Percentiles rank a stretch among this genome's conserved stretches.
Conservation (phyloP, 2,113 vertebrate genomes). For the Solenodon paradoxus region DNA sequence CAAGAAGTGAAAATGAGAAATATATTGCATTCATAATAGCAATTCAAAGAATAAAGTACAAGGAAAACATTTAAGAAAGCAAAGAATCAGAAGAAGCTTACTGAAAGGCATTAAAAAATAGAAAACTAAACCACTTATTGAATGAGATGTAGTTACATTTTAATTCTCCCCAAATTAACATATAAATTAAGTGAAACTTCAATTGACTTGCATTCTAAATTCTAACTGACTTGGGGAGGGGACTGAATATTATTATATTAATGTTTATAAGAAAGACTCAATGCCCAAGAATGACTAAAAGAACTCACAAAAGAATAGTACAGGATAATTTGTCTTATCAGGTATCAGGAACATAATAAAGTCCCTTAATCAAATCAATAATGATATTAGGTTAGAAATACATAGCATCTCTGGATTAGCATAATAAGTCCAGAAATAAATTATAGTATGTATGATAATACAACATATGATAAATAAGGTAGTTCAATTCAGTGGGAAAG, state of each 20-base stretch:
- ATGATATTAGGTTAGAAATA: background rate
- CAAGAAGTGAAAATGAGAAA: background rate
- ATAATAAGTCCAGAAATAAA: background rate
- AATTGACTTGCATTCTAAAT: background rate
- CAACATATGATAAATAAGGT: background rate
- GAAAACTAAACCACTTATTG: background rate
- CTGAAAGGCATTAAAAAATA: background rate
- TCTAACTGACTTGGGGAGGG: background rate
- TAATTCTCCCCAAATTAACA: background rate
- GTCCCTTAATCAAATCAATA: background rate
- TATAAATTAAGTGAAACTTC: background rate
- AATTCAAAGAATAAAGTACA: background rate
- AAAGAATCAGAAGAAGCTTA: background rate
- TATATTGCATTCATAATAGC: background rate
- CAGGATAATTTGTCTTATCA: background rate
- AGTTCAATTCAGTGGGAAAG: background rate
- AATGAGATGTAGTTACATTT: background rate
- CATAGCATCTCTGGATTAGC: background rate
- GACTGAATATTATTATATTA: background rate
- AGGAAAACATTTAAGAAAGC: background rate
- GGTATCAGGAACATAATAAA: background rate
- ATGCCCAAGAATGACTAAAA: background rate
- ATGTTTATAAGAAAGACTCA: background rate
- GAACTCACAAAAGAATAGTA: background rate
- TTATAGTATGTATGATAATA: background rate